Conservation (phyloP, 2,797 vertebrate species). For the Austrolebias charrua region DNA sequence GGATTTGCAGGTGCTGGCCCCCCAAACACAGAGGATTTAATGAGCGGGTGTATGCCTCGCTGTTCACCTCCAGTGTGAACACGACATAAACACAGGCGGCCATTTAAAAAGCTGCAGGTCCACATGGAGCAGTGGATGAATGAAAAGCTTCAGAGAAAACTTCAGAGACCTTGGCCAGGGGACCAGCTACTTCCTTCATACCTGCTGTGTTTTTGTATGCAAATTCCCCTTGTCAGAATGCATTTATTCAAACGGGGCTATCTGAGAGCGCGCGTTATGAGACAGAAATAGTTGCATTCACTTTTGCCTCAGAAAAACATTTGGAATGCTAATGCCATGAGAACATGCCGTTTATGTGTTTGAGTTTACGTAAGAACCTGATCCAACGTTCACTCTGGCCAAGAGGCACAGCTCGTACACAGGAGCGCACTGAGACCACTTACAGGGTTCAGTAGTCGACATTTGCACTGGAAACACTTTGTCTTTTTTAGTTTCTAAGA, state of each 20-base stretch:
- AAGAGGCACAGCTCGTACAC: constrained; percentile 51
- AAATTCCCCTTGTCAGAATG: constrained; percentile 78
- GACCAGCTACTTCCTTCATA: constrained; percentile 54
- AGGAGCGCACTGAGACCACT: constrained; percentile 64
- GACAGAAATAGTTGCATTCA: constrained; percentile 77
- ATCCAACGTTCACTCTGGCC: constrained; percentile 56
- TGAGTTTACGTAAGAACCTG: constrained; percentile 73
- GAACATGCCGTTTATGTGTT: constrained; percentile 66
- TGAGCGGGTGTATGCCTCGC: constrained; percentile 49
- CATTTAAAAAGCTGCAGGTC: constrained; percentile 67
- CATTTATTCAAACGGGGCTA: constrained; percentile 74
- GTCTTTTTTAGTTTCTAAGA: constrained; percentile 40
- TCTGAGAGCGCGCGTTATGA: constrained; percentile 63
- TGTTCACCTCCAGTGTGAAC: constrained; percentile 43
- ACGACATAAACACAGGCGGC: constrained; percentile 60
- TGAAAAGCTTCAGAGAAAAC: constrained; percentile 67
- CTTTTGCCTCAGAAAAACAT: constrained; percentile 67
- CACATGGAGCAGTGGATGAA: constrained; percentile 61
- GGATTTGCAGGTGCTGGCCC: constrained; percentile 57
- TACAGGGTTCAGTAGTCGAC: constrained; percentile 57
- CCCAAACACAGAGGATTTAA: constrained; percentile 54
- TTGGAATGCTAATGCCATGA: constrained; percentile 73
- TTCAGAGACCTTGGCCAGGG: constrained; percentile 57
- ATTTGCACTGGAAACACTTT: constrained; percentile 54
- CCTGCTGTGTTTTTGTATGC: constrained; percentile 79